Conservation (phyloP, 2,797 vertebrate species). For the Agapornis canus region DNA sequence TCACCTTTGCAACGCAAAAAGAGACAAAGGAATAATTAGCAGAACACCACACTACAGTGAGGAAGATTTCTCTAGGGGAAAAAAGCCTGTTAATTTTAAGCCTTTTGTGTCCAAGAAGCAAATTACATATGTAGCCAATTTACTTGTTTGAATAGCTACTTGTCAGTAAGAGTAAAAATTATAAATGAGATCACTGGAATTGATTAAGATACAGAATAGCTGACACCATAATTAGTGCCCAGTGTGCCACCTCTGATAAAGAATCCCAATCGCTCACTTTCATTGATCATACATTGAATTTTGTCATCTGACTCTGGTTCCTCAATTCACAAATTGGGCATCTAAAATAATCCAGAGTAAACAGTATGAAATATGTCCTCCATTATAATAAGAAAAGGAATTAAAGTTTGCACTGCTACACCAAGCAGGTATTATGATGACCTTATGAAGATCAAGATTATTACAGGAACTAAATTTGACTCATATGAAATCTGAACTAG, state of each 20-base stretch:
- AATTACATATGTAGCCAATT: slow-evolving; percentile 8
- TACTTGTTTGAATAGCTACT: slow-evolving; percentile 9
- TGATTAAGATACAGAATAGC: neutral
- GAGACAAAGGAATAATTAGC: neutral
- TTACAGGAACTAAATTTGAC: neutral
- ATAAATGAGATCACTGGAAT: neutral
- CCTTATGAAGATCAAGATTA: neutral
- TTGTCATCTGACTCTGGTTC: neutral
- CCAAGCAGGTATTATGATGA: neutral
- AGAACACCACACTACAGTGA: neutral
- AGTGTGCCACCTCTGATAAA: neutral
- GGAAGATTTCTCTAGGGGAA: neutral
- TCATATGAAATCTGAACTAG: neutral
- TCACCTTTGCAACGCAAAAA: neutral
- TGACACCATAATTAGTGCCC: neutral
- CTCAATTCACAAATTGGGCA: neutral
- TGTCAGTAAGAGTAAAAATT: slow-evolving; percentile 12
- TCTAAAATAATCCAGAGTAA: neutral
- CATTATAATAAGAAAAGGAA: neutral
- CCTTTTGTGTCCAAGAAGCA: slow-evolving; percentile 8
- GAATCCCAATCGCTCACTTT: neutral
- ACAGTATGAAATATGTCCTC: neutral
- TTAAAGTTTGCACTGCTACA: neutral
- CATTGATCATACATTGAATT: neutral
- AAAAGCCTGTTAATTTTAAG: neutral